Percentiles rank a stretch among this genome's conserved stretches.
These are phyloP conservation scores for Neolamprologus sp. DNA, from an alignment of 2,113 vertebrate species.

Conservation along the genomic window DNA sequence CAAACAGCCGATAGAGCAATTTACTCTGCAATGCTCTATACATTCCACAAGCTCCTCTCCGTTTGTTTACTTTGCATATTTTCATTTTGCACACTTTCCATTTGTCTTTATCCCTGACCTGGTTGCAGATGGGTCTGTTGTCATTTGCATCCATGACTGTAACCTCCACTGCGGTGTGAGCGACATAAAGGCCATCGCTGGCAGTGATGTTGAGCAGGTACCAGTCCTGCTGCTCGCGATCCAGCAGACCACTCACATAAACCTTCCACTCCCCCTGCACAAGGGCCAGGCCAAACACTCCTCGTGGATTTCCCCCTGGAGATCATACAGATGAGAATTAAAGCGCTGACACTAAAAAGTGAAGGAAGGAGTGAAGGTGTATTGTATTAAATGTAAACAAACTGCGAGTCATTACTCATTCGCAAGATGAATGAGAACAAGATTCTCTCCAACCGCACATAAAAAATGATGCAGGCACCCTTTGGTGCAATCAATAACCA, in stretches of 20 bases:
- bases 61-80: neutral
- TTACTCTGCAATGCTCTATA: neutral
- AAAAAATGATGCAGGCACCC: neutral
- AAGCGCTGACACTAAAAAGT: neutral
- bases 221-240: slow-evolving; percentile 89
- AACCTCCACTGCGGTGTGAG: slow-evolving; percentile 85
- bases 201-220: slow-evolving; percentile 93
- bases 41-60: neutral
- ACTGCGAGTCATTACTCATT: neutral
- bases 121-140: slow-evolving; percentile 89
- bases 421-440: neutral
- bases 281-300: slow-evolving; percentile 84
- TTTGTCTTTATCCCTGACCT: slow-evolving; percentile 72
- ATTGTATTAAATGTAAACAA: neutral
- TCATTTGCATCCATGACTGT: slow-evolving; percentile 90
- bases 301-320: slow-evolving; percentile 84
- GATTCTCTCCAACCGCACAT: neutral
- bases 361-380: neutral
- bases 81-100: neutral
- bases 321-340: neutral
- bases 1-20: neutral
- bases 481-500: slow-evolving; percentile 8
- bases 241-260: slow-evolving; percentile 86
- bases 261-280: slow-evolving; percentile 94
- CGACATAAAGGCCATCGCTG: slow-evolving; percentile 88